These are phyloP conservation scores for Agrochola litura DNA, from an alignment of 2,888 invertebrate genomes.

Conservation along the genomic window DNA sequence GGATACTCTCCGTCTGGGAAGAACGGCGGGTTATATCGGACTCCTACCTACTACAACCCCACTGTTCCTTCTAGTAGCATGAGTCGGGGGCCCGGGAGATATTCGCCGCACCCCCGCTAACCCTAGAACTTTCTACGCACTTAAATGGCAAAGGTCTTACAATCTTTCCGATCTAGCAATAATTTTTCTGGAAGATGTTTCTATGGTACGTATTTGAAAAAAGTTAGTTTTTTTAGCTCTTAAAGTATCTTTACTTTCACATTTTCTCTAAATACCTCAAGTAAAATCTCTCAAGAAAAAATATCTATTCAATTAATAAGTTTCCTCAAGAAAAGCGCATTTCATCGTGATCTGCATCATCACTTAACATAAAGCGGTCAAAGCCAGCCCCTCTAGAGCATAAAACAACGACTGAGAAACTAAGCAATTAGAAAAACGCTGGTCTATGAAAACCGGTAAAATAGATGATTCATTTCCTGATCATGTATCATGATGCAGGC, in stretches of 20 bases:
- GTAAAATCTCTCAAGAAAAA: background rate
- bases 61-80: no score
- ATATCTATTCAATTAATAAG: background rate
- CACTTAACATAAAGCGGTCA: conserved; percentile 1
- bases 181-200: background rate
- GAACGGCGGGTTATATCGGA: no score
- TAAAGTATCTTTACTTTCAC: background rate
- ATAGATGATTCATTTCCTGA: conserved; percentile 31
- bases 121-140: no score
- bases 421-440: conserved; percentile 27
- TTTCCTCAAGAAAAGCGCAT: background rate
- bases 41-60: no score
- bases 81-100: no score
- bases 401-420: conserved; percentile 15
- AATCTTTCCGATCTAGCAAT: background rate
- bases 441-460: conserved; percentile 6
- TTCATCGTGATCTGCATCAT: background rate
- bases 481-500: conserved; percentile 42
- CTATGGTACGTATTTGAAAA: background rate
- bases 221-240: no score
- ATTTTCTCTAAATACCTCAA: background rate
- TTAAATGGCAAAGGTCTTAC: no score
- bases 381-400: background rate
- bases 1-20: no score
- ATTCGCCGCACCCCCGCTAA: no score